phyloP scores from a whole-genome alignment of 2,113 vertebrate species.

The Osmerus eperlanus region DNA sequence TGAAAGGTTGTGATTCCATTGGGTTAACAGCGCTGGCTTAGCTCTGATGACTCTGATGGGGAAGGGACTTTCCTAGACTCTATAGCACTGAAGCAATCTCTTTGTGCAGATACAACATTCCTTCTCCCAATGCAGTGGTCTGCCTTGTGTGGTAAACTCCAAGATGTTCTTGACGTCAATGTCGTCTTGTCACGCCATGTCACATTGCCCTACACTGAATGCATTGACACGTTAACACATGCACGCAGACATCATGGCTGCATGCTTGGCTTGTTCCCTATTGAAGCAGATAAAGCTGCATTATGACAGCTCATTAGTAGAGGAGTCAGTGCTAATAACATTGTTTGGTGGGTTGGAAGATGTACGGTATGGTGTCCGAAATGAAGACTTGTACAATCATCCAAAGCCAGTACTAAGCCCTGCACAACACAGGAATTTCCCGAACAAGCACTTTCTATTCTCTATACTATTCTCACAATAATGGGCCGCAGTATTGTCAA shows the following conservation, averaged over 20 bases:
- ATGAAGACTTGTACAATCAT: too few species aligned
- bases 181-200: background rate
- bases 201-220: background rate
- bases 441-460: too few species aligned
- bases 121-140: background rate
- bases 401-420: too few species aligned
- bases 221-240: background rate
- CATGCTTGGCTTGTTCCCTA: background rate
- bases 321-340: background rate
- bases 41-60: background rate
- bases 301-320: conserved; percentile 5
- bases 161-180: background rate
- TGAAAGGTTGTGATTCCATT: too few species aligned
- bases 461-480: too few species aligned
- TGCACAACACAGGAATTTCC: too few species aligned
- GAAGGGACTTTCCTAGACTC: background rate
- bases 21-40: background rate
- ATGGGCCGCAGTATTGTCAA: too few species aligned
- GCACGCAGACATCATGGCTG: background rate
- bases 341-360: background rate
- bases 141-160: background rate
- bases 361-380: too few species aligned
- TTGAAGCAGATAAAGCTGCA: conserved; percentile 2
- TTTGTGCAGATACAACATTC: background rate
- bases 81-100: background rate